These are phyloP conservation scores for Montipora sp. DNA, from an alignment of 64 coral and sea anemone species.

Conservation along the genomic window DNA sequence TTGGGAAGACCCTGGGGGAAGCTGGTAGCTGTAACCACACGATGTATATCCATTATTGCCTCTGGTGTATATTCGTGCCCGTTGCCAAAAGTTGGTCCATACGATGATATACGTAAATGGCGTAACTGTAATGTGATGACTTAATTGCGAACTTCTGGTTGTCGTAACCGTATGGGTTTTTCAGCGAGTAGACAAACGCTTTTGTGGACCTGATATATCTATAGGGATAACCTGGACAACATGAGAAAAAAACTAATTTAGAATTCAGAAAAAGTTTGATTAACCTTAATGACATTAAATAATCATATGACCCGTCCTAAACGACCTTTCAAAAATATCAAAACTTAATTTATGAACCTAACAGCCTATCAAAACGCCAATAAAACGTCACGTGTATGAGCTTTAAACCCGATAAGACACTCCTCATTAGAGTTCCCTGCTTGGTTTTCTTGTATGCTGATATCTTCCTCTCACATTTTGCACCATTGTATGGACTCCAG, in stretches of 20 bases:
- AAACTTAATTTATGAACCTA: neutral
- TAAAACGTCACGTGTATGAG: no score
- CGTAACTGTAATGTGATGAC: neutral
- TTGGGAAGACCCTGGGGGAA: neutral
- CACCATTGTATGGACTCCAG: no score
- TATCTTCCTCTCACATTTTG: no score
- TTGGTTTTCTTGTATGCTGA: no score
- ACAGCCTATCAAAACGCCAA: no score
- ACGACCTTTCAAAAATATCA: no score
- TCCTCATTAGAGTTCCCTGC: no score
- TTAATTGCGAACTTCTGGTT: neutral
- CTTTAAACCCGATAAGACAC: no score
- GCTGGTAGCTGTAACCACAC: neutral
- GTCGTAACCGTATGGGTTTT: neutral
- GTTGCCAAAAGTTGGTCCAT: neutral
- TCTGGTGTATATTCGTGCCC: neutral
- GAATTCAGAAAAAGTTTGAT: no score
- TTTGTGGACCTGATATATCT: neutral
- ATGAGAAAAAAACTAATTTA: no score
- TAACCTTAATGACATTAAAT: no score
- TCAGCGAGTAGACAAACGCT: neutral
- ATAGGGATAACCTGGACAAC: neutral
- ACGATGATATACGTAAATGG: rapidly evolving
- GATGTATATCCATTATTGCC: neutral
- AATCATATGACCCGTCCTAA: no score